phyloP scores from a whole-genome alignment of 2,113 vertebrate species.

The Mionectes macconnelli region DNA sequence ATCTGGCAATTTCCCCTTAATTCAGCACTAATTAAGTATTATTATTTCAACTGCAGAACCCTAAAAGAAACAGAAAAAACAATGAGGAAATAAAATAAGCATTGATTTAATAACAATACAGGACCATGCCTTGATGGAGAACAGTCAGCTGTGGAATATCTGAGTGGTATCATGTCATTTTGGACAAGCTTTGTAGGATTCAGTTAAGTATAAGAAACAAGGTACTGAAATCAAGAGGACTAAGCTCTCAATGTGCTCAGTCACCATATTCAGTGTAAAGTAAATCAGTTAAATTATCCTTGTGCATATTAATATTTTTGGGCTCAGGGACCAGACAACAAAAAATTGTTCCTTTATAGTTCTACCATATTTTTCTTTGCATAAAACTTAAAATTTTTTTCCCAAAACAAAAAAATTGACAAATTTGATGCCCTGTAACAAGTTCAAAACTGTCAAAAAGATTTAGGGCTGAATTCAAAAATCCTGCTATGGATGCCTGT shows the following conservation, averaged over 20 bases:
- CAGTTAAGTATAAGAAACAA: background rate
- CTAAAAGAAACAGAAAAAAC: constrained; percentile 19
- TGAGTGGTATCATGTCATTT: background rate
- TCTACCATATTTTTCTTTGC: background rate
- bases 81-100: constrained; percentile 18
- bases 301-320: background rate
- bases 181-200: background rate
- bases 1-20: constrained; percentile 11
- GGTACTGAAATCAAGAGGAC: background rate
- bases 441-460: background rate
- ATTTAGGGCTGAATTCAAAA: background rate
- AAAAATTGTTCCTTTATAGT: background rate
- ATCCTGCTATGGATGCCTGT: background rate
- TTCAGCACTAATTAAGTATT: background rate
- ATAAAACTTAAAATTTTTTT: background rate
- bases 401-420: background rate
- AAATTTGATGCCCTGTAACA: background rate
- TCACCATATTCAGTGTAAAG: background rate
- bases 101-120: constrained; percentile 4
- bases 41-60: background rate
- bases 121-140: background rate
- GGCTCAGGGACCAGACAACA: background rate
- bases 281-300: background rate
- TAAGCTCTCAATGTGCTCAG: background rate
- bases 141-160: background rate